phyloP scores from a whole-genome alignment of 2,113 vertebrate genomes.

The Mormyrus iriodes region DNA sequence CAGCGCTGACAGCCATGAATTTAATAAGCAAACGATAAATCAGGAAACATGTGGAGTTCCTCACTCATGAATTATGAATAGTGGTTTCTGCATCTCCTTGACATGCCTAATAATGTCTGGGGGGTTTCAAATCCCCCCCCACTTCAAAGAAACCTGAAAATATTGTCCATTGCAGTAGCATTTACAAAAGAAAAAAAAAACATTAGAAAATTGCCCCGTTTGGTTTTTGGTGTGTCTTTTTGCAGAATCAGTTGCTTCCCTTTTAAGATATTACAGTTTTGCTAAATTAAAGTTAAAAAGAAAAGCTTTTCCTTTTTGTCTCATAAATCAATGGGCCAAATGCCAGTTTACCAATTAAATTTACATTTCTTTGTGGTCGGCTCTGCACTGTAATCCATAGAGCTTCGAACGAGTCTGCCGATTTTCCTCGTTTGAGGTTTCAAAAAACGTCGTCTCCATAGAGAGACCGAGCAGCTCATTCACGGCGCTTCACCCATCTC shows the following conservation, averaged over 20 bases:
- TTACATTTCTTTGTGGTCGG: background rate
- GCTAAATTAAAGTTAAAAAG: background rate
- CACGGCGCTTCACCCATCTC: background rate
- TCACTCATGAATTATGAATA: conserved; percentile 63
- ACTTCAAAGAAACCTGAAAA: conserved; percentile 31
- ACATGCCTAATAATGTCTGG: conserved; percentile 42
- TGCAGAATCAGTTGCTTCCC: background rate
- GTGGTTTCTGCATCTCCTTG: conserved; percentile 54
- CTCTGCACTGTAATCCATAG: background rate
- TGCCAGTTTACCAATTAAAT: conserved; percentile 26
- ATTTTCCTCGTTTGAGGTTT: conserved; percentile 12
- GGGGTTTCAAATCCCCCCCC: conserved; percentile 39
- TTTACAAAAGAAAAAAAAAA: conserved; percentile 28
- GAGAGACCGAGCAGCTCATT: background rate
- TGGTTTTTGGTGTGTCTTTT: conserved; percentile 5
- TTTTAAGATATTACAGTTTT: background rate
- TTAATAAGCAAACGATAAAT: conserved; percentile 57
- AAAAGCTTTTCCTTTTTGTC: background rate
- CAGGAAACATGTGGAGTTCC: conserved; percentile 34
- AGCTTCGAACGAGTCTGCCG: conserved; percentile 4
- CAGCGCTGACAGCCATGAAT: conserved; percentile 51
- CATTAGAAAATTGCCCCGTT: background rate
- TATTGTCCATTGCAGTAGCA: conserved; percentile 36
- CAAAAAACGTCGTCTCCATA: background rate
- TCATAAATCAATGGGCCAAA: conserved; percentile 22